phyloP scores from a whole-genome alignment of 2,113 vertebrate species.

The Phylloscopus whistleri region DNA sequence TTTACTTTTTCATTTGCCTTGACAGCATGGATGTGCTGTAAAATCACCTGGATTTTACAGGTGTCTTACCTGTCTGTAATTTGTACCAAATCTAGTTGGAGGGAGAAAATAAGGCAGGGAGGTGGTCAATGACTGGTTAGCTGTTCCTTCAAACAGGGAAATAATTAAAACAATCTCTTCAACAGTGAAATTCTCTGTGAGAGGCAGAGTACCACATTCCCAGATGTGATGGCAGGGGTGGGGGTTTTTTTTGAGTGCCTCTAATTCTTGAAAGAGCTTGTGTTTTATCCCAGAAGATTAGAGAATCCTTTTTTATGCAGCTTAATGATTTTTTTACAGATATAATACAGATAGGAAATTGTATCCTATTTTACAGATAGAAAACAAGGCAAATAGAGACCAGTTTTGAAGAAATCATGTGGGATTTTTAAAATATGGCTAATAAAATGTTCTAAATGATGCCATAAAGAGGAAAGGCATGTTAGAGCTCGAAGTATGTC shows the following conservation, averaged over 20 bases:
- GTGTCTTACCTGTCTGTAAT: neutral
- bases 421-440: neutral
- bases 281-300: neutral
- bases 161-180: neutral
- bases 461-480: neutral
- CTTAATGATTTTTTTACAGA: neutral
- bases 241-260: neutral
- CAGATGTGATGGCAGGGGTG: neutral
- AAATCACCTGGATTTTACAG: neutral
- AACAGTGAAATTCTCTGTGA: neutral
- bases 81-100: neutral
- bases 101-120: neutral
- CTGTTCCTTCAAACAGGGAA: neutral
- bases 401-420: neutral
- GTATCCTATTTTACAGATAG: neutral
- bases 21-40: fast-evolving
- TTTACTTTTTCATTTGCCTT: neutral
- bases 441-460: neutral
- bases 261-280: neutral
- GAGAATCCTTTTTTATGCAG: neutral
- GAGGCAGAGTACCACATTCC: fast-evolving
- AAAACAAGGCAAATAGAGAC: neutral
- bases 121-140: neutral
- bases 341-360: neutral
- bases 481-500: neutral